A percentile compares a stretch with the other conserved stretches of the same genome.
These are phyloP conservation scores for Zosterops japonicus DNA, from an alignment of 2,113 vertebrate species.

Conservation along the genomic window DNA sequence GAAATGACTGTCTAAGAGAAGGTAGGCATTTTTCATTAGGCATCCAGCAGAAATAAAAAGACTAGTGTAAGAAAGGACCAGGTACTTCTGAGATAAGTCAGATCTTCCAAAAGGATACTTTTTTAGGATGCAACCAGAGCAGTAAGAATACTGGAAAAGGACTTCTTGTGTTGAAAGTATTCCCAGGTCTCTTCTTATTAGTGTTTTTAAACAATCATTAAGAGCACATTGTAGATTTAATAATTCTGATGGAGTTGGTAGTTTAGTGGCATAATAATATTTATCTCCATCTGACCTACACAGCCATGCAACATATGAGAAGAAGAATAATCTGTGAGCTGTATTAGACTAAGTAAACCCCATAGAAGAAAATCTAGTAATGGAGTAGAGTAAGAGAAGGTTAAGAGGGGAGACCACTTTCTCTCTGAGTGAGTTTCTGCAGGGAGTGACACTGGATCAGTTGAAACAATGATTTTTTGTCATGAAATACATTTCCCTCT, in stretches of 20 bases:
- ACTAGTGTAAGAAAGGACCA: not conserved
- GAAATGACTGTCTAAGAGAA: not conserved
- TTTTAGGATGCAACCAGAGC: not conserved
- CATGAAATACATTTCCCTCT: not conserved
- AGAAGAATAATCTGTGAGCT: not conserved
- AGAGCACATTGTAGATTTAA: not conserved
- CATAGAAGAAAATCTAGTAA: not conserved
- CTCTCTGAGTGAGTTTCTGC: not conserved
- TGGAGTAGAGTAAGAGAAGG: fast-evolving
- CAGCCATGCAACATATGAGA: not conserved
- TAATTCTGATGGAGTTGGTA: not conserved
- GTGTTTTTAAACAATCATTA: not conserved
- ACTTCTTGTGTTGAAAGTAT: not conserved
- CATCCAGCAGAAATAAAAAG: not conserved
- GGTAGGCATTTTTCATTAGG: not conserved
- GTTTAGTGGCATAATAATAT: not conserved
- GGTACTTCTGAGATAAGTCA: not conserved
- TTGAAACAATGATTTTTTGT: not conserved
- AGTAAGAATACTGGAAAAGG: not conserved
- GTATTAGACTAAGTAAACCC: not conserved
- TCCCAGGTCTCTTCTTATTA: not conserved
- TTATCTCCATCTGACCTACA: not conserved
- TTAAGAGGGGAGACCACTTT: not conserved
- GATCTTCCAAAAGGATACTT: not conserved
- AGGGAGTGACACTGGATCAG: not conserved